Percentiles rank a stretch among this genome's conserved stretches.
Evolutionary conservation across 64 coral and sea anemone genomes (phyloP).

Genomic region (Cladopsammia gracilis): DNA sequence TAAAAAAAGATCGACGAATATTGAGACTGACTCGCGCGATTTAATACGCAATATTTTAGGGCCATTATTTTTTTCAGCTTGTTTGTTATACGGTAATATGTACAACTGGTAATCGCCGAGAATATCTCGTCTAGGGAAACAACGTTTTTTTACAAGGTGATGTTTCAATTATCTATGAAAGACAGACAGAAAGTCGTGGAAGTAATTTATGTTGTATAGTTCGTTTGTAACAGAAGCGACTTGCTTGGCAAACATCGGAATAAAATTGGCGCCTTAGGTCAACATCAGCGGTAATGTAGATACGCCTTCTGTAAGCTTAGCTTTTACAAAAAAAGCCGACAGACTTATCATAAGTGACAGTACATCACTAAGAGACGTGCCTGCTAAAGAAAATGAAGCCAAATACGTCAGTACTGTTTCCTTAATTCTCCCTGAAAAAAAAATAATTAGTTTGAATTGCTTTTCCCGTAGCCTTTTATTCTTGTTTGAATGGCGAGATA

Average conservation of each 20-base stretch:
- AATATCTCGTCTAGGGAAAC: too few species aligned
- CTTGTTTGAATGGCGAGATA: neutral
- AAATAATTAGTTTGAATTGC: slow-evolving; percentile 20
- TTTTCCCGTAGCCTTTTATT: neutral
- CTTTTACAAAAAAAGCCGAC: slow-evolving; percentile 36
- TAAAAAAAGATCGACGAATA: neutral
- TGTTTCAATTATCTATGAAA: neutral
- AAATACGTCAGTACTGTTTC: neutral
- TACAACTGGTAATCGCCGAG: too few species aligned
- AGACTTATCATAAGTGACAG: slow-evolving; percentile 29
- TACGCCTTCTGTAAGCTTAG: slow-evolving; percentile 19
- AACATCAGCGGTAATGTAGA: neutral
- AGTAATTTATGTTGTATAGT: neutral
- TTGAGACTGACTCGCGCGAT: too few species aligned
- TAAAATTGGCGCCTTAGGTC: neutral
- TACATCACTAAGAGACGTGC: neutral
- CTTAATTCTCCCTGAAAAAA: neutral
- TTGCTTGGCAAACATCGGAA: slow-evolving; percentile 9
- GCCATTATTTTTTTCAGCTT: too few species aligned
- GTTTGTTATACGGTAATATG: too few species aligned
- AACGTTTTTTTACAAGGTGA: neutral
- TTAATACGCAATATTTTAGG: too few species aligned
- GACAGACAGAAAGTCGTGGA: neutral
- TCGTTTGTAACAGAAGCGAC: neutral
- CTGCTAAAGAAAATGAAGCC: neutral